Percentiles rank a stretch among this genome's conserved stretches.
phyloP scores from a whole-genome alignment of 2,113 vertebrate genomes.

The Zingel zingel region DNA sequence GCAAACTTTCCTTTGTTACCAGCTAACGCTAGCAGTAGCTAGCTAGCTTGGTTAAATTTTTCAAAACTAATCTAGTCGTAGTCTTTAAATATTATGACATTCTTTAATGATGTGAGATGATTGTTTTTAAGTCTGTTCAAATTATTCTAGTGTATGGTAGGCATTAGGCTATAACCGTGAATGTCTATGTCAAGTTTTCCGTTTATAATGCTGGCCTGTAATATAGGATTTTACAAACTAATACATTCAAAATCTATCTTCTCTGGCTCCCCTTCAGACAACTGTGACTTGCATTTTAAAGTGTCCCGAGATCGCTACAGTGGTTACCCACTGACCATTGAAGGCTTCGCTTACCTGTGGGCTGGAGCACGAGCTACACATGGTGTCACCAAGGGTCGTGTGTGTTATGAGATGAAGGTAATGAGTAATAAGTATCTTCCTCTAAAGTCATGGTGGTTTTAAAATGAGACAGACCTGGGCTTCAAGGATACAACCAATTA shows the following conservation, averaged over 20 bases:
- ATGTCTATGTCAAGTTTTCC: not conserved
- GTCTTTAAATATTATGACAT: too few relatives aligned
- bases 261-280: slow-evolving; percentile 81
- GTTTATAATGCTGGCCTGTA: not conserved
- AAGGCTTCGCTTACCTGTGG: slow-evolving; percentile 94
- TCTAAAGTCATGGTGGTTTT: not conserved
- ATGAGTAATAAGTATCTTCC: not conserved
- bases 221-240: not conserved
- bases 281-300: slow-evolving; percentile 94
- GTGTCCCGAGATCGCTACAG: slow-evolving; percentile 91
- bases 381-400: slow-evolving; percentile 86
- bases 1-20: too few relatives aligned
- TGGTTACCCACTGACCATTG: slow-evolving; percentile 91
- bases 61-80: too few relatives aligned
- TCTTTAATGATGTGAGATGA: too few relatives aligned
- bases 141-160: too few relatives aligned
- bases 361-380: slow-evolving; percentile 91
- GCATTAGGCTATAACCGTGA: too few relatives aligned
- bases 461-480: too few relatives aligned
- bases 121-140: too few relatives aligned
- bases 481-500: not conserved
- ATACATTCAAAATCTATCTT: not conserved
- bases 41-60: too few relatives aligned
- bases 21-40: too few relatives aligned
- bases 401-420: slow-evolving; percentile 95